Base-by-base conservation (phyloP, 2,797 vertebrate genomes). In the Strix occidentalis region DNA sequence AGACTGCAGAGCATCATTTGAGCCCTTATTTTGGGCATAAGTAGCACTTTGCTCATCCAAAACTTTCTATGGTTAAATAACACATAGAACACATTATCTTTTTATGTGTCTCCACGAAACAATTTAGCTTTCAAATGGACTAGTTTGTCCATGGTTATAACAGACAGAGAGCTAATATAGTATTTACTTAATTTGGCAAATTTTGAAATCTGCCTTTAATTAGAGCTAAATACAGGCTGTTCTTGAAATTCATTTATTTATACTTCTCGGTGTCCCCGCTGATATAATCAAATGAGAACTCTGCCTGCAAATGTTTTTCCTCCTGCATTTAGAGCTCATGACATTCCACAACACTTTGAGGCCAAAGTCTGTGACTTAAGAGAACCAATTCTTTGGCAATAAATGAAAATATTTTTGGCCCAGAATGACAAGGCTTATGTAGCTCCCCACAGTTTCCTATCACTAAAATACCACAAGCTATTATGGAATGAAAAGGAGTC, bases 271-370 rank as follows among this genome's bases (percentile, higher is more conserved):
- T 6, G 6, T 90, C 70, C 70, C 39, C 83, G 43, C 83, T 79
- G 86, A 89, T 89, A 86, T 11, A 90, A 61, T 71, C 70, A 78
- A 94, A 86, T 6, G 57, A 88, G 64, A 94, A 83, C 89, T 78
- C 57, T 75, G 70, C 65, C 76, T 96, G 71, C 64, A 91, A 84
- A 86, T 95, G 75, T 92, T 95, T 86, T 83, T 23, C 69, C 90
- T 92, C 75, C 80, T 93, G 84, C 46, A 45, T 94, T 93, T 94
- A 70, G 75, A 87, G 66, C 58, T 68, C 80, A 37, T 23, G 65
- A 65, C 82, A 95, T 97, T 96, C 94, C 92, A 80, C 63, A 72
- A 83, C 94, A 93, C 94, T 93, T 78, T 8, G 69, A 95, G 95
- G 94, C 92, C 95, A 87, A 86, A 93, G 91, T 68, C 91, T 81